A percentile compares a stretch with the other conserved stretches of the same genome.
Evolutionary conservation across 2,113 vertebrate species (phyloP).

Genomic region (Urocynchramus pylzowi): DNA sequence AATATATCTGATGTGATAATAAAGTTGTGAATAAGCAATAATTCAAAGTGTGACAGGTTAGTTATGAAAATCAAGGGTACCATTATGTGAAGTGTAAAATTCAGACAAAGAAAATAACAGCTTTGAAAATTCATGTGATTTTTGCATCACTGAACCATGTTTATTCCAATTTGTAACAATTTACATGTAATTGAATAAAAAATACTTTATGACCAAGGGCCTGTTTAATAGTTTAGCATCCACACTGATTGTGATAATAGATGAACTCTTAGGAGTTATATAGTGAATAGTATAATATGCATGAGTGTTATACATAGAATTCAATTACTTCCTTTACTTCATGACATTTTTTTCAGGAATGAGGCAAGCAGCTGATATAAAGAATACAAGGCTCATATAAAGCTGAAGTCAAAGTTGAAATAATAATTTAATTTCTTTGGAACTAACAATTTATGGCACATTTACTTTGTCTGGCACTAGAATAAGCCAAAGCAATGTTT

Average conservation of each 20-base stretch:
- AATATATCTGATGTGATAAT: background rate
- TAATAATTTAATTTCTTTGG: background rate
- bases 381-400: background rate
- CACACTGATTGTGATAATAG: background rate
- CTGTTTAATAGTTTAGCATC: background rate
- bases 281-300: background rate
- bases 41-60: background rate
- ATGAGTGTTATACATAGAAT: background rate
- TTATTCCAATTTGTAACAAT: background rate
- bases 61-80: background rate
- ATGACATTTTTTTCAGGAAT: background rate
- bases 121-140: background rate
- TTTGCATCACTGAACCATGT: background rate
- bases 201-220: background rate
- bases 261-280: background rate
- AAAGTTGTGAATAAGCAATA: background rate
- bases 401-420: background rate
- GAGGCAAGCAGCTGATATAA: background rate
- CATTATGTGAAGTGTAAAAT: constrained; percentile 2
- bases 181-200: constrained; percentile 15
- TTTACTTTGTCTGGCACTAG: background rate
- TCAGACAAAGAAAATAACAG: background rate
- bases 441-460: background rate
- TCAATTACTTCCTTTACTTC: background rate
- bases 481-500: background rate